Evolutionary conservation across 2,888 invertebrate species (phyloP).

Genomic region (Actias luna): DNA sequence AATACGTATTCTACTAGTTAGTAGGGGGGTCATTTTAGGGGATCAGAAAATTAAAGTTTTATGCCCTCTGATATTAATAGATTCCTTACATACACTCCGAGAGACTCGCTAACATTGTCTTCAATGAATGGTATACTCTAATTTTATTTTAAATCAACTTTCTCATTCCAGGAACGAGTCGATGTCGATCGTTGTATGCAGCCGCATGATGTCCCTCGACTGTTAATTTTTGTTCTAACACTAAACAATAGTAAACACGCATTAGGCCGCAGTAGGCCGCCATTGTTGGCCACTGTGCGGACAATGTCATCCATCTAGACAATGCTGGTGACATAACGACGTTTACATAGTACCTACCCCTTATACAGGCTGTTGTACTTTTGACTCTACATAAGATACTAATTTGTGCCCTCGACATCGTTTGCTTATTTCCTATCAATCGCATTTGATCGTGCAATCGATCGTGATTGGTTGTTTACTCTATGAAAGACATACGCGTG

Average conservation of each 20-base stretch:
- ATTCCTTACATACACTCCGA: background rate
- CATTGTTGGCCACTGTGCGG: constrained; percentile 64
- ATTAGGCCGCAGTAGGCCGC: constrained; percentile 43
- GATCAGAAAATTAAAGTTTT: too few species aligned
- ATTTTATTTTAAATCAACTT: constrained; percentile 36
- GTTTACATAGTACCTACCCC: constrained; percentile 22
- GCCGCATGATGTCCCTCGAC: constrained; percentile 36
- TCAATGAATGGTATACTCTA: constrained; percentile 26
- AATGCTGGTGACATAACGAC: constrained; percentile 36
- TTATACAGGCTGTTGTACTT: constrained; percentile 6
- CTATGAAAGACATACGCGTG: too few species aligned
- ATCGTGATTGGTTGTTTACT: too few species aligned
- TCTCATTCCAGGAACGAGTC: constrained; percentile 49
- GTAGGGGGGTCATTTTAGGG: too few species aligned
- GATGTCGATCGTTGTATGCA: constrained; percentile 31
- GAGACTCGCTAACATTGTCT: background rate
- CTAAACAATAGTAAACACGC: constrained; percentile 62
- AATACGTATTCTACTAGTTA: too few species aligned
- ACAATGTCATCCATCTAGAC: constrained; percentile 51
- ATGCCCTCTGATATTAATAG: too few species aligned
- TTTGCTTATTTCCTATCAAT: too few species aligned
- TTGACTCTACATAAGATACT: too few species aligned
- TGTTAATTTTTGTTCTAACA: constrained; percentile 50
- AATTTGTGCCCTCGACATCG: too few species aligned
- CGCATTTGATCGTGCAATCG: too few species aligned